Percentiles rank a stretch among this genome's conserved stretches.
Conservation (phyloP, 2,113 vertebrate genomes). For the Ictalurus furcatus region DNA sequence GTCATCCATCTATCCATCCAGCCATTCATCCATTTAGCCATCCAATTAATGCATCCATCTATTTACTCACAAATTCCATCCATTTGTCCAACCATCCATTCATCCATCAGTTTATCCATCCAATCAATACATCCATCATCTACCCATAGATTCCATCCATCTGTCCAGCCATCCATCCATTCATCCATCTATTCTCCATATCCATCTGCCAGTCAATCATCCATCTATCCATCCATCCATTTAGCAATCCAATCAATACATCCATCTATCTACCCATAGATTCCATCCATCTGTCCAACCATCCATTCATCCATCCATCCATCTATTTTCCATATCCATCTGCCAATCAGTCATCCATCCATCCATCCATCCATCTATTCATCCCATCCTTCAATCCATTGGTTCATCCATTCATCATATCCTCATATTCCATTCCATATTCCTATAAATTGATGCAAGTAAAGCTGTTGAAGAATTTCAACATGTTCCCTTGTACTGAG, state of each 20-base stretch:
- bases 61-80: background rate
- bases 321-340: slow-evolving; percentile 9
- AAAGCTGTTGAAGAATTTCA: background rate
- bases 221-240: background rate
- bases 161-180: background rate
- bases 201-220: background rate
- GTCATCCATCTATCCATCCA: background rate
- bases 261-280: background rate
- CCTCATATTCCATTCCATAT: too few species aligned
- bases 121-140: background rate
- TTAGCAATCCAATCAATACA: background rate
- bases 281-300: background rate
- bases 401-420: background rate
- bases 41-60: background rate
- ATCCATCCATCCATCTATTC: background rate
- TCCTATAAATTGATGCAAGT: background rate
- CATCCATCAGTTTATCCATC: background rate
- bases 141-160: background rate
- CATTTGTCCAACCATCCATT: background rate
- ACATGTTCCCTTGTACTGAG: background rate
- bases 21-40: background rate
- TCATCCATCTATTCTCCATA: background rate
- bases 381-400: background rate
- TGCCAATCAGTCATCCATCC: background rate
- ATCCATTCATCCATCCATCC: background rate